Conservation (phyloP, 2,888 invertebrate species). For the Macrosoma leucophasiata region DNA sequence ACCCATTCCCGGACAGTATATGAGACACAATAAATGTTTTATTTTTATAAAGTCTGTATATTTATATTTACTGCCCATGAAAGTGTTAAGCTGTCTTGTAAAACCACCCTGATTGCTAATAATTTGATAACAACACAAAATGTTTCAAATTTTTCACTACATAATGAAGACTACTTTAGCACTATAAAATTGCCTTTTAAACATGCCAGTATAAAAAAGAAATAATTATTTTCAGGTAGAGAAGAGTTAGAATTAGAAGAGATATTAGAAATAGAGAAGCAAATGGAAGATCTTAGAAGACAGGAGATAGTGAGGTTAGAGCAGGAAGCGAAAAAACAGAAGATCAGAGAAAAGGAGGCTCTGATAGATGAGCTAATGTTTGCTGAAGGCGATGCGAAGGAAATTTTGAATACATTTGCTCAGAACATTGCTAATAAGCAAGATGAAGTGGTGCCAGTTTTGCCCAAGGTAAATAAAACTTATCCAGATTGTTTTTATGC, state of each 20-base stretch:
- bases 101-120: too few species aligned
- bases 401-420: slow-evolving; percentile 89
- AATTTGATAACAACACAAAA: neutral
- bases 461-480: slow-evolving; percentile 50
- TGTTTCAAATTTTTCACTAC: neutral
- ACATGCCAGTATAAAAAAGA: too few species aligned
- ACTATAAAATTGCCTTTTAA: neutral
- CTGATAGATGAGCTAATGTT: slow-evolving; percentile 97
- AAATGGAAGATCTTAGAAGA: slow-evolving; percentile 83
- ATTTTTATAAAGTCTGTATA: too few species aligned
- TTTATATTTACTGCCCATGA: too few species aligned
- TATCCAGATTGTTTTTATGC: slow-evolving; percentile 1
- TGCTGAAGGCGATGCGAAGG: slow-evolving; percentile 91
- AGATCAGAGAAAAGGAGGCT: slow-evolving; percentile 91
- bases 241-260: slow-evolving; percentile 93
- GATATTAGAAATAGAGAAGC: slow-evolving; percentile 87
- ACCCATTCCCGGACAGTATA: too few species aligned
- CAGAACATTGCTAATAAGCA: slow-evolving; percentile 81
- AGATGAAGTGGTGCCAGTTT: slow-evolving; percentile 66
- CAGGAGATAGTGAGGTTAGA: slow-evolving; percentile 80
- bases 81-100: too few species aligned
- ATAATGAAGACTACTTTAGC: too few species aligned
- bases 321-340: slow-evolving; percentile 86
- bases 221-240: slow-evolving; percentile 70
- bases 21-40: too few species aligned